phyloP scores from a whole-genome alignment of 2,888 invertebrate genomes.

The Argyra leucocephala region DNA sequence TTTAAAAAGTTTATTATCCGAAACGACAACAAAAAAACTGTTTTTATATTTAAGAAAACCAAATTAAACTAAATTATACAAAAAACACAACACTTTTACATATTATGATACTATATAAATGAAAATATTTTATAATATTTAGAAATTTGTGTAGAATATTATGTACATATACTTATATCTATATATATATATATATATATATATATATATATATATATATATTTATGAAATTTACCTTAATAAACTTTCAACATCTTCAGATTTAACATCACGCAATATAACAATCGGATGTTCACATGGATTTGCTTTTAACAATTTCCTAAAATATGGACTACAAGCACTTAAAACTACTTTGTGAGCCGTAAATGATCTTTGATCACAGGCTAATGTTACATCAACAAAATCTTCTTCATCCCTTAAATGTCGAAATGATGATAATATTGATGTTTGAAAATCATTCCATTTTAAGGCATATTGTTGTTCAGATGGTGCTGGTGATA shows the following conservation, averaged over 20 bases:
- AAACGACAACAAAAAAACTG: too few species aligned
- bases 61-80: too few species aligned
- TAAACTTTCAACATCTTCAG: constrained; percentile 77
- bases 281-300: constrained; percentile 86
- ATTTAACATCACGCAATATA: constrained; percentile 74
- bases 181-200: neutral
- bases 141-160: too few species aligned
- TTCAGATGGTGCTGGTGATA: constrained; percentile 48
- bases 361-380: constrained; percentile 79
- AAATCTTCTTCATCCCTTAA: constrained; percentile 85
- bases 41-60: too few species aligned
- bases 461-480: constrained; percentile 89
- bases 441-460: constrained; percentile 90
- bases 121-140: too few species aligned
- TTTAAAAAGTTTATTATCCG: too few species aligned
- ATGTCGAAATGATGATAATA: constrained; percentile 80
- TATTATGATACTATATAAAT: too few species aligned
- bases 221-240: constrained; percentile 50
- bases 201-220: neutral
- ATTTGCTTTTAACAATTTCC: constrained; percentile 76
- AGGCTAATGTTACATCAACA: constrained; percentile 85
- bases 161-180: too few species aligned
- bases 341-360: constrained; percentile 86
- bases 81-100: too few species aligned
- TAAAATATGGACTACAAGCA: constrained; percentile 88